phyloP scores from a whole-genome alignment of 2,797 vertebrate genomes.

The Argentina silus region DNA sequence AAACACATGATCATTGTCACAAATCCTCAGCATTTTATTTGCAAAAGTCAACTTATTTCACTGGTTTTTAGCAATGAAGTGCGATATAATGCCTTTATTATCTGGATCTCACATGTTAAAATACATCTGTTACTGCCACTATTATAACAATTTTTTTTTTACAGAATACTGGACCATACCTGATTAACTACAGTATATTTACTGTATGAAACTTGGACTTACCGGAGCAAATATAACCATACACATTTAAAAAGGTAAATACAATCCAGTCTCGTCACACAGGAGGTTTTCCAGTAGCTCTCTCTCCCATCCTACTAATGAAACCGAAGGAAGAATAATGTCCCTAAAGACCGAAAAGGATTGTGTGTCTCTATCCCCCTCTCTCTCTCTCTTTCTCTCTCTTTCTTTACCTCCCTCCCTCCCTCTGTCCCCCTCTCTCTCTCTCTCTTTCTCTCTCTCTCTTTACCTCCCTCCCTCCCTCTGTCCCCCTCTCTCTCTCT shows the following conservation, averaged over 20 bases:
- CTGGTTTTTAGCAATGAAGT: too few relatives aligned
- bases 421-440: too few relatives aligned
- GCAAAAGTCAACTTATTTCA: not conserved
- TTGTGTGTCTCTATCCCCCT: slow-evolving; percentile 16
- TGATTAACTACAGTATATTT: not conserved
- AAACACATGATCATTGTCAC: not conserved
- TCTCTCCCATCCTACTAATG: slow-evolving; percentile 84
- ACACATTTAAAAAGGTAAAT: slow-evolving; percentile 90
- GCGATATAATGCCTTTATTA: not conserved
- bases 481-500: too few relatives aligned
- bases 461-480: too few relatives aligned
- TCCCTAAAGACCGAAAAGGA: slow-evolving; percentile 54
- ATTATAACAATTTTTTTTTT: not conserved
- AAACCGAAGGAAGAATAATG: slow-evolving; percentile 70
- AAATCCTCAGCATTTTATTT: too few relatives aligned
- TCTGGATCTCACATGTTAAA: not conserved
- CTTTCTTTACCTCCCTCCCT: slow-evolving; percentile 57
- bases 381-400: not conserved
- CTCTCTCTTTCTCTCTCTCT: too few relatives aligned
- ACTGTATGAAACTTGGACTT: slow-evolving; percentile 65
- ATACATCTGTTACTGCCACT: not conserved
- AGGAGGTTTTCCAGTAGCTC: slow-evolving; percentile 77
- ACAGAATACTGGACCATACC: not conserved
- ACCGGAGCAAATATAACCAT: slow-evolving; percentile 96
- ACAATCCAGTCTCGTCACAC: slow-evolving; percentile 80